Conservation (phyloP, 2,888 invertebrate genomes). For the Pogonocherus hispidulus region DNA sequence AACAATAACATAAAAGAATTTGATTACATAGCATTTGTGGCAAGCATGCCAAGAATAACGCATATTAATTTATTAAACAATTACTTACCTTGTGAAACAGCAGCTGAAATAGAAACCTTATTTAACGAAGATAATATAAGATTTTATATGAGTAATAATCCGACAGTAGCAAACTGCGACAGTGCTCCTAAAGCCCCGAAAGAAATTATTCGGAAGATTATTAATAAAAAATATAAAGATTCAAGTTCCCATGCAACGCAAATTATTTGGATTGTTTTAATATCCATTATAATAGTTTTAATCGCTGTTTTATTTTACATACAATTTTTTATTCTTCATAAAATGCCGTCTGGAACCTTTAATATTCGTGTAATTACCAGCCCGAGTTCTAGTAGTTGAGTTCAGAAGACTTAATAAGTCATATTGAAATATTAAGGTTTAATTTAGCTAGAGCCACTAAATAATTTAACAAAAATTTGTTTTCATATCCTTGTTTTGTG, state of each 20-base stretch:
- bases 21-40: slow-evolving; percentile 59
- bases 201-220: slow-evolving; percentile 24
- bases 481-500: too few relatives aligned
- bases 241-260: slow-evolving; percentile 23
- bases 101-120: slow-evolving; percentile 57
- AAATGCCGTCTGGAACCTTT: slow-evolving; percentile 10
- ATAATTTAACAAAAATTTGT: too few relatives aligned
- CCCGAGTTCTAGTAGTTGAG: neutral
- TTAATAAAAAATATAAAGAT: slow-evolving; percentile 21
- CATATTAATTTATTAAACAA: slow-evolving; percentile 58
- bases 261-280: slow-evolving; percentile 47
- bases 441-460: too few relatives aligned
- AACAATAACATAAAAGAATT: slow-evolving; percentile 59
- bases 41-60: slow-evolving; percentile 57
- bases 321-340: slow-evolving; percentile 53
- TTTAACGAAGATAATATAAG: slow-evolving; percentile 56
- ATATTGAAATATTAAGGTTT: too few relatives aligned
- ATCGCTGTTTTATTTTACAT: slow-evolving; percentile 57
- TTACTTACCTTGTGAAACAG: slow-evolving; percentile 58
- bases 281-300: slow-evolving; percentile 52
- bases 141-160: slow-evolving; percentile 31
- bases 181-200: neutral
- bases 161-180: neutral
- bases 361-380: slow-evolving; percentile 18
- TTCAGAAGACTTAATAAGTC: too few relatives aligned